These are phyloP conservation scores for Marmota monax DNA, from an alignment of 2,113 vertebrate genomes.

Conservation along the genomic window DNA sequence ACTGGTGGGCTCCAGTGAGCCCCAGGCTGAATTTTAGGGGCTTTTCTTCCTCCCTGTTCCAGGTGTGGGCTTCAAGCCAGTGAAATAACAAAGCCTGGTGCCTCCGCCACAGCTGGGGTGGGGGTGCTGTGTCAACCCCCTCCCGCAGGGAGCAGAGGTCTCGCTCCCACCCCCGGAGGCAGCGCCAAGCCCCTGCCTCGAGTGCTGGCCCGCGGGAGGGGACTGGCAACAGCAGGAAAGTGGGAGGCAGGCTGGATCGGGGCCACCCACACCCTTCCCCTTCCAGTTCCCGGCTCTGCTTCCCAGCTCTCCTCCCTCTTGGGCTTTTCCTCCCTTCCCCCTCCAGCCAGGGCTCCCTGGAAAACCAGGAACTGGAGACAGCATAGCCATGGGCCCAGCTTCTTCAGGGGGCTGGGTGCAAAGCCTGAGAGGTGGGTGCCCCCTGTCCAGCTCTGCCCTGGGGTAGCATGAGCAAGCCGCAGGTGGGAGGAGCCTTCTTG, in stretches of 20 bases:
- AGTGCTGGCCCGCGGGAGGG: slow-evolving; percentile 36
- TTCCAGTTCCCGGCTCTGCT: slow-evolving; percentile 71
- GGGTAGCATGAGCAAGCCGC: neutral
- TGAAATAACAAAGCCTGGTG: slow-evolving; percentile 64
- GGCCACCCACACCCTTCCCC: slow-evolving; percentile 83
- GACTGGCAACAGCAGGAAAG: slow-evolving; percentile 70
- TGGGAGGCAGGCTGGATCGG: slow-evolving; percentile 75
- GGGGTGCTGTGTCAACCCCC: neutral
- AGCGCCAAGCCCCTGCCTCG: slow-evolving; percentile 64
- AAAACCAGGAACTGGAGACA: slow-evolving; percentile 73
- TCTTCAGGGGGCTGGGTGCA: neutral
- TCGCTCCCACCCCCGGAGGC: slow-evolving; percentile 9
- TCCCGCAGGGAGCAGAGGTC: neutral
- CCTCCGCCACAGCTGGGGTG: slow-evolving; percentile 60
- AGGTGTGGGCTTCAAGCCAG: slow-evolving; percentile 76
- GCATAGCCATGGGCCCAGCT: neutral
- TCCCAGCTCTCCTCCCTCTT: slow-evolving; percentile 34
- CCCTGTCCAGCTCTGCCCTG: neutral
- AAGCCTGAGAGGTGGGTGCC: neutral
- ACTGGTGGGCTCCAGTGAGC: neutral
- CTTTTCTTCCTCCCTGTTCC: slow-evolving; percentile 53
- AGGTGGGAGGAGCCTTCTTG: neutral
- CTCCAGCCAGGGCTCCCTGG: slow-evolving; percentile 72
- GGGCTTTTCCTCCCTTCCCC: slow-evolving; percentile 65
- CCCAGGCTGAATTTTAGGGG: slow-evolving; percentile 58